Percentiles rank a stretch among this genome's conserved stretches.
phyloP scores from a whole-genome alignment of 2,113 vertebrate species.

The Talpa occidentalis region DNA sequence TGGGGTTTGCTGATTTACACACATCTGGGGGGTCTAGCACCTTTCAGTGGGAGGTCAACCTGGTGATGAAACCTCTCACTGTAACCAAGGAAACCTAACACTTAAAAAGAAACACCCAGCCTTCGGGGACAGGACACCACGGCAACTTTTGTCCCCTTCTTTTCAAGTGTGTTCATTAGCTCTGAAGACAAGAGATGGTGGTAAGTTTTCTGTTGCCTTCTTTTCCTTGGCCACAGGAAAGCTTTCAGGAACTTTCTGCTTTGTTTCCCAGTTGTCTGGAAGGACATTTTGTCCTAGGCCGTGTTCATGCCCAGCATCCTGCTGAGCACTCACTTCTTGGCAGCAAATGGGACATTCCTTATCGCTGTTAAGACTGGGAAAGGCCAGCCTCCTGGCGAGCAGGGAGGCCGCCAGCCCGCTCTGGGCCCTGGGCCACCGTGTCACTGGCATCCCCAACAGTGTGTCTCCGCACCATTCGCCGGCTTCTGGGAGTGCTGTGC shows the following conservation, averaged over 20 bases:
- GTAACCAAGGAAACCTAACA: conserved; percentile 71
- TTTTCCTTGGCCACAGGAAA: conserved; percentile 42
- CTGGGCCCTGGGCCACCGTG: neutral
- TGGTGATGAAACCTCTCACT: neutral
- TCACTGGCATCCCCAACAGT: conserved; percentile 75
- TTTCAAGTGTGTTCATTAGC: conserved; percentile 54
- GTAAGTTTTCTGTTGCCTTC: neutral
- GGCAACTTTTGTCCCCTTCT: neutral
- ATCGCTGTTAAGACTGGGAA: conserved; percentile 55
- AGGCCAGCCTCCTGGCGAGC: neutral
- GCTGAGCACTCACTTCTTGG: neutral
- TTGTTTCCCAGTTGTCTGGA: neutral
- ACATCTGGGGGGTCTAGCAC: conserved; percentile 58
- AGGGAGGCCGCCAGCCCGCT: neutral
- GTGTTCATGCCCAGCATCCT: neutral
- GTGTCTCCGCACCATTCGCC: conserved; percentile 86
- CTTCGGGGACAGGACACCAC: neutral
- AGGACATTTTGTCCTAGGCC: neutral
- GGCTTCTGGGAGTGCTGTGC: conserved; percentile 45
- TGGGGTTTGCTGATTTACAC: conserved; percentile 1
- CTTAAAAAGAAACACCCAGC: conserved; percentile 22
- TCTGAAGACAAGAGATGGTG: conserved; percentile 48
- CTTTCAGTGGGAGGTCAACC: conserved; percentile 71
- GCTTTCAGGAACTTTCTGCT: conserved; percentile 43
- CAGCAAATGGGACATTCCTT: neutral